Conservation (phyloP, 2,113 vertebrate genomes). For the Mobula hypostoma region DNA sequence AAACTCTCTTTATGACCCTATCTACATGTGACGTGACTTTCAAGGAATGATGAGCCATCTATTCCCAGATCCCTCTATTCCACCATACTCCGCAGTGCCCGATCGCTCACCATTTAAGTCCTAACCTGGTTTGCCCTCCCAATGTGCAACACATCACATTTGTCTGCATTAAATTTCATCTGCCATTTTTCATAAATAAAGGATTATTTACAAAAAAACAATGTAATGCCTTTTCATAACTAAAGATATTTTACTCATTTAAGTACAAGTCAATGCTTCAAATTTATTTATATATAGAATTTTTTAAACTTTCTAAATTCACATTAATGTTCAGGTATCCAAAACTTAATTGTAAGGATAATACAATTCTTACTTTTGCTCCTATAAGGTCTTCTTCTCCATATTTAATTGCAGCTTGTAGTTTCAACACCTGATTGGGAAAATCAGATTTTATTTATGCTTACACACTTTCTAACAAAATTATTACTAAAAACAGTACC, state of each 20-base stretch:
- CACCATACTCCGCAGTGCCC: too few species aligned
- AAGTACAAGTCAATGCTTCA: background rate
- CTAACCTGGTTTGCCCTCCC: too few species aligned
- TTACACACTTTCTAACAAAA: background rate
- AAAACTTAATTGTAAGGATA: background rate
- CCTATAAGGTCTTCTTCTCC: slow-evolving; percentile 79
- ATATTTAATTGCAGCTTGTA: slow-evolving; percentile 81
- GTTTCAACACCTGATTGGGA: slow-evolving; percentile 62
- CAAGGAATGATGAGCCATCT: too few species aligned
- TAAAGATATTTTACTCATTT: background rate
- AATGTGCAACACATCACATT: too few species aligned
- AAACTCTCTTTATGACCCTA: too few species aligned
- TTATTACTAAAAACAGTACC: background rate
- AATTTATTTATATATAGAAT: background rate
- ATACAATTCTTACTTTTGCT: slow-evolving; percentile 58
- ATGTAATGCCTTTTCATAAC: too few species aligned
- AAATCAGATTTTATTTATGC: background rate
- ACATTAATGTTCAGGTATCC: background rate
- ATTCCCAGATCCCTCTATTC: too few species aligned
- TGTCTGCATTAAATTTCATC: too few species aligned
- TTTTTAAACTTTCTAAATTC: slow-evolving; percentile 10
- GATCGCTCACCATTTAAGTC: too few species aligned
- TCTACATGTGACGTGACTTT: too few species aligned
- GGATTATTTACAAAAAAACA: too few species aligned
- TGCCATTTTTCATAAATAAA: too few species aligned